Conservation (phyloP, 2,113 vertebrate species). For the Rostratula benghalensis region DNA sequence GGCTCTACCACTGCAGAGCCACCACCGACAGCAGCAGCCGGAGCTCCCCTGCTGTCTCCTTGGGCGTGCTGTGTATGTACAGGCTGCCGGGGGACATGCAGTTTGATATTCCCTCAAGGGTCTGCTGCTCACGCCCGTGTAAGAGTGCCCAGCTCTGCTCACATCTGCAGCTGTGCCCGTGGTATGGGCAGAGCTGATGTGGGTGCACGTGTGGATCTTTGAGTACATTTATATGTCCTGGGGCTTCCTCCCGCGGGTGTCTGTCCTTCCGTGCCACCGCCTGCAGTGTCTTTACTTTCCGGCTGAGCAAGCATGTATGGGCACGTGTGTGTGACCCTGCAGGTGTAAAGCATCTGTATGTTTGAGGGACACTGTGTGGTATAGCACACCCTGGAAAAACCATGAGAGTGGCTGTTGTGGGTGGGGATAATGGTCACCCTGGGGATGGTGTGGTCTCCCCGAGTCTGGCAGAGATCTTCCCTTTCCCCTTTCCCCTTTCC, state of each 20-base stretch:
- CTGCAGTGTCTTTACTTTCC: neutral
- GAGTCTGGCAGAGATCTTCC: neutral
- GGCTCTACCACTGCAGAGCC: constrained; percentile 38
- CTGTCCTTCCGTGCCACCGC: rapidly evolving
- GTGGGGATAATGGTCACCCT: neutral
- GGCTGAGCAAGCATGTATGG: rapidly evolving
- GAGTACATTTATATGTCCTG: rapidly evolving
- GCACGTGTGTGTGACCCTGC: neutral
- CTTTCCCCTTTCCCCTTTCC: no score
- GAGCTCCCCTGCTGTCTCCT: neutral
- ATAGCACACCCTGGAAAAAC: neutral
- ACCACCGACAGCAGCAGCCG: neutral
- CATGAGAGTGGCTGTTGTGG: no score
- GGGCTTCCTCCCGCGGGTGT: neutral
- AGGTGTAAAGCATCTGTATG: rapidly evolving
- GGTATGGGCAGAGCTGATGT: neutral
- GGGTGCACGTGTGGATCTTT: rapidly evolving
- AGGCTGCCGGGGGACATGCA: rapidly evolving
- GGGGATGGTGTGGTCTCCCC: neutral
- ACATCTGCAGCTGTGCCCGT: rapidly evolving
- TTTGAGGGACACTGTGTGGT: neutral
- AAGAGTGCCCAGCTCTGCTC: neutral
- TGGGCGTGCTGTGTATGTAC: constrained; percentile 58
- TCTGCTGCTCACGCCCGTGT: rapidly evolving
- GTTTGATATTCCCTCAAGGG: rapidly evolving